Conservation (phyloP, 2,888 invertebrate genomes). For the Notodonta ziczac region DNA sequence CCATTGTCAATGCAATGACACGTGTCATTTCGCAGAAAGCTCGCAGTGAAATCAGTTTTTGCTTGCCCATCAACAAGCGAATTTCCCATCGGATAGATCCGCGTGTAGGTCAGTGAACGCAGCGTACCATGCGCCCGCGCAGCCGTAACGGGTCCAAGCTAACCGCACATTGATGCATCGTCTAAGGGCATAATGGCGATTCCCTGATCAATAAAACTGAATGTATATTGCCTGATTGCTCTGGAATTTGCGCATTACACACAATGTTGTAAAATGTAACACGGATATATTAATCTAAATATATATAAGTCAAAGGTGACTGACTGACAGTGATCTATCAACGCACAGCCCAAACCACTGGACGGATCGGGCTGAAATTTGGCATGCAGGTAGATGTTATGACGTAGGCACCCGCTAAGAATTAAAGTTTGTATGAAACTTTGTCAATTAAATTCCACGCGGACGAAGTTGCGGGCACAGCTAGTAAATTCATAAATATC, state of each 20-base stretch:
- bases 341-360: no score
- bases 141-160: conserved; percentile 35
- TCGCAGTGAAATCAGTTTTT: conserved; percentile 38
- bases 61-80: conserved; percentile 44
- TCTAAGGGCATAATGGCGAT: conserved; percentile 32
- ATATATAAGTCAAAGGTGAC: no score
- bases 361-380: no score
- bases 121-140: conserved; percentile 21
- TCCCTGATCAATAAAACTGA: conserved; percentile 38
- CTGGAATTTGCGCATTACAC: conserved; percentile 6
- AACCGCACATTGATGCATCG: conserved; percentile 33
- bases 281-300: background rate
- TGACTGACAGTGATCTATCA: no score
- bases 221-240: conserved; percentile 28
- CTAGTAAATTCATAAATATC: no score
- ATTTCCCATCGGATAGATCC: conserved; percentile 58
- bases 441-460: no score
- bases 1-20: conserved; percentile 12
- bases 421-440: no score
- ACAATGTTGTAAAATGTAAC: background rate
- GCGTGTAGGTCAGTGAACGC: conserved; percentile 60
- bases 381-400: no score
- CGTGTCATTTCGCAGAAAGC: conserved; percentile 13
- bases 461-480: no score
- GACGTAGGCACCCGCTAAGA: no score